These are phyloP conservation scores for Aspidapion aeneum DNA, from an alignment of 2,888 invertebrate species.

Conservation along the genomic window DNA sequence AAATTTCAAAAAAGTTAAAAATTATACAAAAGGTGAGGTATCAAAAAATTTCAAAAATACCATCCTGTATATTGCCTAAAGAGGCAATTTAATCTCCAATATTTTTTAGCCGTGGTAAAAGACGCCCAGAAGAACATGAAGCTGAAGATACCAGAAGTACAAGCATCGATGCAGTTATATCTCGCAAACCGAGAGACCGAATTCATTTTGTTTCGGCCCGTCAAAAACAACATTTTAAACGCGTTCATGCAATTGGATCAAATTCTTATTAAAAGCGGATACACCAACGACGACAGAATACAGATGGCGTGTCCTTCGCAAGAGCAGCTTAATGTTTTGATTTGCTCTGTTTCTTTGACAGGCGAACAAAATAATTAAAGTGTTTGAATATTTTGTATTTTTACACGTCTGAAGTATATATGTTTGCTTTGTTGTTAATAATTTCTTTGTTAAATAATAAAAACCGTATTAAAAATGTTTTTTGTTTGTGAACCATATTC, in stretches of 20 bases:
- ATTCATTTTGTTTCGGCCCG: conserved; percentile 92
- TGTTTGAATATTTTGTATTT: too few relatives aligned
- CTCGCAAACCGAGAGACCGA: conserved; percentile 96
- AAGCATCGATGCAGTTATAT: conserved; percentile 91
- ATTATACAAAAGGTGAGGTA: too few relatives aligned
- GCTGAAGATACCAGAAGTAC: conserved; percentile 72
- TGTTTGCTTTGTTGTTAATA: too few relatives aligned
- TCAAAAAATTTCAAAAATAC: too few relatives aligned
- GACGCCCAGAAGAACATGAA: conserved; percentile 79
- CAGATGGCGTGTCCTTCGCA: conserved; percentile 89
- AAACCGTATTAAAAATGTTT: too few relatives aligned
- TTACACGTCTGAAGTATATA: too few relatives aligned
- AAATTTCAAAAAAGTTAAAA: too few relatives aligned
- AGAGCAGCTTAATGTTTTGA: conserved; percentile 87
- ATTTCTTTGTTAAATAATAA: too few relatives aligned
- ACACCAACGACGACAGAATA: conserved; percentile 75
- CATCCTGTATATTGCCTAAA: too few relatives aligned
- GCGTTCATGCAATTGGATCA: conserved; percentile 83
- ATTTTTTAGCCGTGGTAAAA: conserved; percentile 53
- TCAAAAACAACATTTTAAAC: conserved; percentile 88
- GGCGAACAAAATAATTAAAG: too few relatives aligned
- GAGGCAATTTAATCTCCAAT: too few relatives aligned
- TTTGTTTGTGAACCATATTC: too few relatives aligned
- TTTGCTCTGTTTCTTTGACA: conserved; percentile 75
- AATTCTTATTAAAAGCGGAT: conserved; percentile 68